phyloP scores from a whole-genome alignment of 2,797 vertebrate genomes.

The Hipposideros larvatus region DNA sequence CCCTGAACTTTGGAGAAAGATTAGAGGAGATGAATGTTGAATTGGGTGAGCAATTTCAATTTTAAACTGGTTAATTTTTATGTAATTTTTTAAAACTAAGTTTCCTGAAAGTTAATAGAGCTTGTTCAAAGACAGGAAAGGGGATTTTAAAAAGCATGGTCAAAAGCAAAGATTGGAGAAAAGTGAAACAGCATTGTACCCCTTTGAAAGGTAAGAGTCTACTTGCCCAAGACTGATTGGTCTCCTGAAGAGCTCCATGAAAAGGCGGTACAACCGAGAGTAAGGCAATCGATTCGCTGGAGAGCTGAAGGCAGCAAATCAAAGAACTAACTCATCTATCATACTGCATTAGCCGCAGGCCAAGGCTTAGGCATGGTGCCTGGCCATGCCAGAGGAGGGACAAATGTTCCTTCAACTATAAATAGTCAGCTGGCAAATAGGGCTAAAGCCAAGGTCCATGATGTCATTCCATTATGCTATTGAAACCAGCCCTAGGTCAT shows the following conservation, averaged over 20 bases:
- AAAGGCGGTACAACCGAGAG: neutral
- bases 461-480: neutral
- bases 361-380: neutral
- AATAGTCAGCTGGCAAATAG: neutral
- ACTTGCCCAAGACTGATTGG: neutral
- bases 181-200: neutral
- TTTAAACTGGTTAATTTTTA: neutral
- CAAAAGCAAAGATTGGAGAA: neutral
- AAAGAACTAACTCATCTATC: neutral
- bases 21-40: neutral
- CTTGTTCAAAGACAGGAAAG: neutral
- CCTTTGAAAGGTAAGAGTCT: neutral
- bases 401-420: neutral
- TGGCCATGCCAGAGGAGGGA: neutral
- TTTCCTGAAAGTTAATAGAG: neutral
- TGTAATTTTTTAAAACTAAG: neutral
- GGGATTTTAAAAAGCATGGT: neutral
- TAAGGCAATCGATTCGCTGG: neutral
- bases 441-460: neutral
- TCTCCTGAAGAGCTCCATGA: neutral
- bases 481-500: neutral
- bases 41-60: neutral
- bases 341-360: neutral
- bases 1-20: neutral
- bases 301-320: neutral